Conservation (phyloP, 1,140 invertebrate genomes). For the Hylyphantes graminicola region DNA sequence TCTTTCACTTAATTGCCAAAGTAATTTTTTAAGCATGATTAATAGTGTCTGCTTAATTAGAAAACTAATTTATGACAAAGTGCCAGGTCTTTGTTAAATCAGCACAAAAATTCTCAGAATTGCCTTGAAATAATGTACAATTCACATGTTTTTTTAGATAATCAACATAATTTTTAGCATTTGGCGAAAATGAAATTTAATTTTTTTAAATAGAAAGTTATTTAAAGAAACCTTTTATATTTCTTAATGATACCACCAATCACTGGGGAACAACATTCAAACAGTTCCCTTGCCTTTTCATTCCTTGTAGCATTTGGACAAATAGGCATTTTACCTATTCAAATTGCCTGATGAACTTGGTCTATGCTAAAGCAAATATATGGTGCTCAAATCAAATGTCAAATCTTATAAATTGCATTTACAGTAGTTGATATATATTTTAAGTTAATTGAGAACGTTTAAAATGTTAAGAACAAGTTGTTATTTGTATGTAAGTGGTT, state of each 20-base stretch:
- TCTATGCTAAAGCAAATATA: slow-evolving; percentile 56
- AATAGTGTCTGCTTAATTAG: too few species aligned
- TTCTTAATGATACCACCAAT: slow-evolving; percentile 57
- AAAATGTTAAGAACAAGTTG: slow-evolving; percentile 53
- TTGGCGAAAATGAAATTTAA: too few species aligned
- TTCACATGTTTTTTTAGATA: too few species aligned
- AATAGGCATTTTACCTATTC: slow-evolving; percentile 38
- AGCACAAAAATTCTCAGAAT: too few species aligned
- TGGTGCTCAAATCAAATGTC: slow-evolving; percentile 57
- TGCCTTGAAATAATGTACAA: too few species aligned
- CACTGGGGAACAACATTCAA: slow-evolving; percentile 23
- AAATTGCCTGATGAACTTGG: slow-evolving; percentile 41
- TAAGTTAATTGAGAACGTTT: slow-evolving; percentile 40
- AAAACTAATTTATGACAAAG: too few species aligned
- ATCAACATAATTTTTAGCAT: too few species aligned
- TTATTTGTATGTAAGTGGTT: slow-evolving; percentile 30
- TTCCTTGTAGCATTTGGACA: slow-evolving; percentile 56
- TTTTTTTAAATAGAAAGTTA: neutral
- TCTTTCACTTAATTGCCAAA: too few species aligned
- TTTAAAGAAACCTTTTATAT: slow-evolving; percentile 54
- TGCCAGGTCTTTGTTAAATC: too few species aligned
- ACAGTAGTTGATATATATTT: slow-evolving; percentile 46
- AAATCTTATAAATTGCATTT: slow-evolving; percentile 58
- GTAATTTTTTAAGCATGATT: too few species aligned
- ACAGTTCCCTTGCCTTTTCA: slow-evolving; percentile 57